Percentiles rank a stretch among this genome's conserved stretches.
phyloP scores from a whole-genome alignment of 1,140 invertebrate genomes.

The Lerema accius region DNA sequence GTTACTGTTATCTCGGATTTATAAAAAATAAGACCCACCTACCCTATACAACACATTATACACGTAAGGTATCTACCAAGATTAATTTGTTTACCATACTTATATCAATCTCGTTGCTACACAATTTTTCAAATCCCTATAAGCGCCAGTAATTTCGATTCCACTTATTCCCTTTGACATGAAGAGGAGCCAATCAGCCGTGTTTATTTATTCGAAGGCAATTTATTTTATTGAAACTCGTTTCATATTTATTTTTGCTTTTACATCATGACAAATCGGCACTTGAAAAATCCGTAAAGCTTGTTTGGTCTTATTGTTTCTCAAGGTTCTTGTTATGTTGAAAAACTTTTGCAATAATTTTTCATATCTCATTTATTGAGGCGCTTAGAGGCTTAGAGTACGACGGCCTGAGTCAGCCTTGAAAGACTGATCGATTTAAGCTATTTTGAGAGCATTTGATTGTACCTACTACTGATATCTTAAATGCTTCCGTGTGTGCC shows the following conservation, averaged over 20 bases:
- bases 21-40: too few species aligned
- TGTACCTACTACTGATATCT: too few species aligned
- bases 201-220: constrained; percentile 8
- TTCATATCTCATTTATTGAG: background rate
- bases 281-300: constrained; percentile 6
- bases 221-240: constrained; percentile 8
- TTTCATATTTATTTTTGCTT: constrained; percentile 15
- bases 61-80: background rate
- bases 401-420: background rate
- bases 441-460: too few species aligned
- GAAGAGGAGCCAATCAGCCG: constrained; percentile 1
- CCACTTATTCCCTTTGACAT: constrained; percentile 12
- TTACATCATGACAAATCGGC: constrained; percentile 8
- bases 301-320: background rate
- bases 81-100: background rate
- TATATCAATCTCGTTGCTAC: background rate
- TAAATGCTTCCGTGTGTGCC: too few species aligned
- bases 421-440: too few species aligned
- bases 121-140: background rate
- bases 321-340: background rate
- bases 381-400: background rate
- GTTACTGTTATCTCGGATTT: too few species aligned
- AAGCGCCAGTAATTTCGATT: constrained; percentile 12
- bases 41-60: too few species aligned
- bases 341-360: background rate